Evolutionary conservation across 2,888 invertebrate species (phyloP), one percentile per base, ranked within the genome.

Genomic region (Melolontha melolontha): DNA sequence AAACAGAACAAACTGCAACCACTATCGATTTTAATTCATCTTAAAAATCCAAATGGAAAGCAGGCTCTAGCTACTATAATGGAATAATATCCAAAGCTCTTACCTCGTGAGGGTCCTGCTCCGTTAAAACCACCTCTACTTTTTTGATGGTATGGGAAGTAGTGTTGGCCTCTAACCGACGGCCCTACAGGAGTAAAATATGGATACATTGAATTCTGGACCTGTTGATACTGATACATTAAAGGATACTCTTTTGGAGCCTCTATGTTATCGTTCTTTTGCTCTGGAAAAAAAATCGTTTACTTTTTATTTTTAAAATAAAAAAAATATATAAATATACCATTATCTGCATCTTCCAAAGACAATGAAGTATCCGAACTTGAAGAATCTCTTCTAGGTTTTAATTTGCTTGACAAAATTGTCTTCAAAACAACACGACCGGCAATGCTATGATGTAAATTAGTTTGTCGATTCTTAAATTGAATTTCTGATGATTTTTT

Each of bases 361-460:
- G 69, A 69, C 14, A 63, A 14, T 10, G 73, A 73, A 8, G 80
- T 77, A 57, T 80, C 79, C 4, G 81, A 79, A 66, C 78, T 78
- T 22, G 80, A 79, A 34, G 78, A 68, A 39, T 70, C 66, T 10
- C 64, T 64, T 39, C 68, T 64, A 29, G 22, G 47, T 29, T 62
- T 68, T 16, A 59, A 42, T 52, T 69, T 72, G 6, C 72, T 72
- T 1, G 78, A 75, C 16, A 83, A 75, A 27, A 83, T 79, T 29
- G 76, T 81, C 72, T 82, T 82, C 40, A 84, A 73, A 72, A 83
- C 80, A 1, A 81, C 81, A 57, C 82, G 73, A 5, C 88, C 88
- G 75, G 87, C 87, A 0, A 87, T 75, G 0, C 87, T 87, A 68
- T 85, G 83, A 57, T 85, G 85, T 49, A 89, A 77, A 71, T 86